Evolutionary conservation across 2,113 vertebrate genomes (phyloP), one percentile per base, ranked within the genome.

Genomic region (Butastur rufipennis): DNA sequence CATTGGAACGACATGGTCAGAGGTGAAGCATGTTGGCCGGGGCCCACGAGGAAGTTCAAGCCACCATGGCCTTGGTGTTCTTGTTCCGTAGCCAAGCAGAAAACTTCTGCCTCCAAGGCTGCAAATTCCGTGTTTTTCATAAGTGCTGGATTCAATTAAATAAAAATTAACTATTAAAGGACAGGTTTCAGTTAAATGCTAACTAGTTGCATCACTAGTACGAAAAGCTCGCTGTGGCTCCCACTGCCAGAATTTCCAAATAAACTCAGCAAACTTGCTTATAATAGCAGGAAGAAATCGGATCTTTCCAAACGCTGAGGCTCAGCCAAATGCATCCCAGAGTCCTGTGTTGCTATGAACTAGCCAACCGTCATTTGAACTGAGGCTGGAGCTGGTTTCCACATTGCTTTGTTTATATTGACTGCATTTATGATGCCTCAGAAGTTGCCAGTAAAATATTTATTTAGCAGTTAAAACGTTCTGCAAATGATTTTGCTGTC

Each of bases 401-500:
- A 95, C 97, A 96, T 97, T 93, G 93, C 94, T 95, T 96, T 98
- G 97, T 98, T 98, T 98, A 98, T 97, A 97, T 97, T 97, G 98
- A 98, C 97, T 95, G 91, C 97, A 97, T 97, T 98, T 98, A 97
- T 97, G 96, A 97, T 97, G 97, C 96, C 95, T 98, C 97, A 97
- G 96, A 97, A 98, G 97, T 97, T 98, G 96, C 97, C 97, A 98
- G 97, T 97, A 96, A 97, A 98, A 97, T 98, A 97, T 98, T 98
- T 98, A 97, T 97, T 98, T 98, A 97, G 97, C 97, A 96, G 96
- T 97, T 97, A 98, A 96, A 97, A 97, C 3, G 16, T 96, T 98
- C 98, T 98, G 98, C 97, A 98, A 98, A 98, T 97, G 97, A 98
- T 98, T 98, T 98, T 98, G 95, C 97, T 96, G 97, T 98, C 97